Evolutionary conservation across 2,888 invertebrate genomes (phyloP).

Genomic region (Lasioglossum oenotherae): DNA sequence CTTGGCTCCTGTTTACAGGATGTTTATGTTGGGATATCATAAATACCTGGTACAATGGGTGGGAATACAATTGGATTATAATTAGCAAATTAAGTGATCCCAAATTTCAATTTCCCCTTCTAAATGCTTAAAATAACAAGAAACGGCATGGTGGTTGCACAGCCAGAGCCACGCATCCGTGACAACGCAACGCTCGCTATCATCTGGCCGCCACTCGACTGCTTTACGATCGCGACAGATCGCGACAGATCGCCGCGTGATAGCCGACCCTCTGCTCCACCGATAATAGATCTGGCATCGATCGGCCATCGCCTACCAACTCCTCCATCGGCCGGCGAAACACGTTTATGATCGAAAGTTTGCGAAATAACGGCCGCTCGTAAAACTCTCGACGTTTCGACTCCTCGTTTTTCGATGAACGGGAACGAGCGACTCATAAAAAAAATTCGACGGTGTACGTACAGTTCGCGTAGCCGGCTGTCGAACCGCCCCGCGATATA

Average conservation of each 20-base stretch:
- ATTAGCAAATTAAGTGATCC: no score
- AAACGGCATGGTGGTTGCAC: conserved; percentile 44
- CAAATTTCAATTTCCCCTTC: no score
- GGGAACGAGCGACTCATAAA: neutral
- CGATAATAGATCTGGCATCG: conserved; percentile 2
- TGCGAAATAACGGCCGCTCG: conserved; percentile 26
- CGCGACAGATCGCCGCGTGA: conserved; percentile 35
- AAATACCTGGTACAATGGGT: no score
- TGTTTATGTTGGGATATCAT: no score
- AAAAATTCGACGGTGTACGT: conserved; percentile 21
- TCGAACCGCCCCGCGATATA: conserved; percentile 13
- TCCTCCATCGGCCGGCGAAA: neutral
- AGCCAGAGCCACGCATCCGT: conserved; percentile 65
- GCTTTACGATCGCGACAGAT: conserved; percentile 62
- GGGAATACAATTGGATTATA: no score
- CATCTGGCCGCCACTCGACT: conserved; percentile 42
- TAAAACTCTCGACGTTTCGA: conserved; percentile 11
- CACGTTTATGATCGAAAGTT: conserved; percentile 17
- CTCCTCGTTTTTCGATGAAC: neutral
- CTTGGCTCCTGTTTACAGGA: no score
- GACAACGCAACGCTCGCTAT: conserved; percentile 64
- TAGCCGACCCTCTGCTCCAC: neutral
- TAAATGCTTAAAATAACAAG: neutral
- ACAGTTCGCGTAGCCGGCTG: conserved; percentile 19
- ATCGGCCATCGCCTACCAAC: neutral